Evolutionary conservation across 2,797 vertebrate genomes (phyloP).

Genomic region (Intellagama lesueurii): DNA sequence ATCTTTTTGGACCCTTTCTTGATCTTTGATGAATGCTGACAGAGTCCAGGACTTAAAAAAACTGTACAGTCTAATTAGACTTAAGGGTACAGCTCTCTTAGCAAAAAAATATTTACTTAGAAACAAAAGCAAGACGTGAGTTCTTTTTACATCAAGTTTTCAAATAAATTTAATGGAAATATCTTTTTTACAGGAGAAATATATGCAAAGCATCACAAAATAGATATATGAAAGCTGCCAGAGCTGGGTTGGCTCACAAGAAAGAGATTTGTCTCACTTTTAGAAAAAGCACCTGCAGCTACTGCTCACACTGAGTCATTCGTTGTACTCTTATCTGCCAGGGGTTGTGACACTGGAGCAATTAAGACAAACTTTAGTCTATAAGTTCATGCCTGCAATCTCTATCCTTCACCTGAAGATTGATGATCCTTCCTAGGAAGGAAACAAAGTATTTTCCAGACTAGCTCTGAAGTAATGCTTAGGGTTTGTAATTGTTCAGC

Average conservation of each 20-base stretch:
- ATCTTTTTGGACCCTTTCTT: not conserved
- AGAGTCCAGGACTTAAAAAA: not conserved
- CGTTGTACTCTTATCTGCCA: constrained; percentile 77
- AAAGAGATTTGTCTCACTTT: constrained; percentile 83
- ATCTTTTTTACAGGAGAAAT: constrained; percentile 63
- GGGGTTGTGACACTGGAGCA: constrained; percentile 77
- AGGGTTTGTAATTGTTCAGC: constrained; percentile 63
- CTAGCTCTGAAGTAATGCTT: constrained; percentile 67
- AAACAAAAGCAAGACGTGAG: not conserved
- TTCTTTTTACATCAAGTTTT: constrained; percentile 23
- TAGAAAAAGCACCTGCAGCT: constrained; percentile 78
- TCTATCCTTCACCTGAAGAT: constrained; percentile 76
- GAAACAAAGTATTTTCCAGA: constrained; percentile 68
- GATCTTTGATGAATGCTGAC: not conserved
- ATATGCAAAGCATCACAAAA: constrained; percentile 68
- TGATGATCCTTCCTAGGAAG: constrained; percentile 78
- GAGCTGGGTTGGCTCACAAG: constrained; percentile 63
- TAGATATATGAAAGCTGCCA: constrained; percentile 73
- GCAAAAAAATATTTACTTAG: not conserved
- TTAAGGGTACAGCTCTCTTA: not conserved
- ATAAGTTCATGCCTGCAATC: constrained; percentile 78
- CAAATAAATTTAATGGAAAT: constrained; percentile 58
- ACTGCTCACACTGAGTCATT: constrained; percentile 69
- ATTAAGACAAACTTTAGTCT: constrained; percentile 84
- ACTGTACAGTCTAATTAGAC: not conserved